phyloP scores from a whole-genome alignment of 2,888 invertebrate genomes.

The Amphipoea oculea region DNA sequence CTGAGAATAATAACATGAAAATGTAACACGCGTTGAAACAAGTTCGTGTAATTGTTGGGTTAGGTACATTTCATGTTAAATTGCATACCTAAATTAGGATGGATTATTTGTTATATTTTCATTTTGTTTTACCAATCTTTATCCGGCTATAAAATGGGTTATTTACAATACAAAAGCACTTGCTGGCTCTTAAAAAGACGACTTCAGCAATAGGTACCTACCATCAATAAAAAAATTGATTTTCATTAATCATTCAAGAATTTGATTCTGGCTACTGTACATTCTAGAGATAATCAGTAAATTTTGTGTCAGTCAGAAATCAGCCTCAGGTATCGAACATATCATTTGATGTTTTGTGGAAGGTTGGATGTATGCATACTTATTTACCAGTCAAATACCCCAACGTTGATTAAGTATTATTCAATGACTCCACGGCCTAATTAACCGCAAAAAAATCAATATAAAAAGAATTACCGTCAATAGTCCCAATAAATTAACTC shows the following conservation, averaged over 20 bases:
- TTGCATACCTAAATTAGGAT: background rate
- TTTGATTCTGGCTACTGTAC: background rate
- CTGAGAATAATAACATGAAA: background rate
- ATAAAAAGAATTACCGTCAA: constrained; percentile 4
- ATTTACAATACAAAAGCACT: background rate
- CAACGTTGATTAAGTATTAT: background rate
- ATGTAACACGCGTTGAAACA: background rate
- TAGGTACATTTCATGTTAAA: background rate
- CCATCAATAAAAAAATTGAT: background rate
- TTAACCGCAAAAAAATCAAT: constrained; percentile 1
- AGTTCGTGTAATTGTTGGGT: background rate
- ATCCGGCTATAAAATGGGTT: background rate
- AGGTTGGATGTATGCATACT: background rate
- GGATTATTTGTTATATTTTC: too few species aligned
- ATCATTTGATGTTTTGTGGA: background rate
- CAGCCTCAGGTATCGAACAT: background rate
- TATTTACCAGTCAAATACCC: background rate
- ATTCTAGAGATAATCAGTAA: background rate
- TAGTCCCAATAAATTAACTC: constrained; percentile 39
- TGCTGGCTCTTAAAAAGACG: background rate
- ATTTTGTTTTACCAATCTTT: too few species aligned
- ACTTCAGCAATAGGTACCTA: too few species aligned
- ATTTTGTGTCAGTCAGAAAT: background rate
- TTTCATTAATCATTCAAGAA: background rate
- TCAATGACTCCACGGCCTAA: background rate